These are phyloP conservation scores for Periphyllus acericola DNA, from an alignment of 2,888 invertebrate species.

Conservation along the genomic window DNA sequence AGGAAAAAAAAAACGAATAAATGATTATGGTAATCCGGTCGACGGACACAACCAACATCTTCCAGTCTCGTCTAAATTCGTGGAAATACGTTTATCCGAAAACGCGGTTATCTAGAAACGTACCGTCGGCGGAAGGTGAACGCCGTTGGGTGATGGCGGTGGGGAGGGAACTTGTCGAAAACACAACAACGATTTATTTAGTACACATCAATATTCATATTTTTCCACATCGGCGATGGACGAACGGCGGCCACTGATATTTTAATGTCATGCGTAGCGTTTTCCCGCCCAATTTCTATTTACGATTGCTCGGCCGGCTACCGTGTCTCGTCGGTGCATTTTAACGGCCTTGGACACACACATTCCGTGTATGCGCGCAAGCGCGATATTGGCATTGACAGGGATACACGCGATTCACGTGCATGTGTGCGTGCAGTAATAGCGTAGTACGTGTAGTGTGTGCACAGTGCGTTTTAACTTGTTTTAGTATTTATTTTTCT, in stretches of 20 bases:
- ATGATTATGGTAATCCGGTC: background rate
- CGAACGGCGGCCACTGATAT: background rate
- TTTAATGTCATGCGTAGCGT: background rate
- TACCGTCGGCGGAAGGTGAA: too few relatives aligned
- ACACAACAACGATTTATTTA: too few relatives aligned
- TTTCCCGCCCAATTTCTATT: slow-evolving; percentile 48
- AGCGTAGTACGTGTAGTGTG: background rate
- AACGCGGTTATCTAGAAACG: background rate
- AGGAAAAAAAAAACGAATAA: too few relatives aligned
- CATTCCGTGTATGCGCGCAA: background rate
- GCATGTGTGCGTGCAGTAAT: background rate
- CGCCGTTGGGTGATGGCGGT: background rate
- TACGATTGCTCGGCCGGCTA: slow-evolving; percentile 1
- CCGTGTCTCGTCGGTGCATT: slow-evolving; percentile 4
- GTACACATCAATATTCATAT: background rate
- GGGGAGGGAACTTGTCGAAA: background rate
- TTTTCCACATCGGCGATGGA: background rate
- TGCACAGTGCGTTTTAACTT: slow-evolving; percentile 1
- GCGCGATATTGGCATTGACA: background rate
- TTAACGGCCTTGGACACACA: slow-evolving; percentile 37
- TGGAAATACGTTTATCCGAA: background rate
- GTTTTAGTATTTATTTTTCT: slow-evolving; percentile 5
- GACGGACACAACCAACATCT: background rate
- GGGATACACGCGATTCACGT: background rate
- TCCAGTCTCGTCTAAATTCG: background rate